Conservation (phyloP, 2,113 vertebrate genomes). For the Misgurnus anguillicaudatus region DNA sequence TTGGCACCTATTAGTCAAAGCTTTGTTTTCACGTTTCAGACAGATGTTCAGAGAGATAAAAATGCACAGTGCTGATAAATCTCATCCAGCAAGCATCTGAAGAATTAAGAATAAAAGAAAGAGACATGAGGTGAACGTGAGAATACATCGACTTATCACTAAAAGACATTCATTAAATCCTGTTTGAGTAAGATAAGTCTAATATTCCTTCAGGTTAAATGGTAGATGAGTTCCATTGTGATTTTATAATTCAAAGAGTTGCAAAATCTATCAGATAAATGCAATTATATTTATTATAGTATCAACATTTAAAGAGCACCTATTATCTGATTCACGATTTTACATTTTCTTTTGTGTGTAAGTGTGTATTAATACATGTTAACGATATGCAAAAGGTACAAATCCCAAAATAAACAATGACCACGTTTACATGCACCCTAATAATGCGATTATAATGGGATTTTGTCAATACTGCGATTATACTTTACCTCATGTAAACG, state of each 20-base stretch:
- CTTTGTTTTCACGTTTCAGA: conserved; percentile 11
- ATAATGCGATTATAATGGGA: too few relatives aligned
- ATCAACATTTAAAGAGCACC: not conserved
- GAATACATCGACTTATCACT: not conserved
- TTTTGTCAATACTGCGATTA: too few relatives aligned
- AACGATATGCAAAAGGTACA: too few relatives aligned
- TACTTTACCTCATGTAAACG: too few relatives aligned
- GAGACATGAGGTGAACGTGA: conserved; percentile 28
- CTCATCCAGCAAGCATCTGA: conserved; percentile 5
- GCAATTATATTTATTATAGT: not conserved
- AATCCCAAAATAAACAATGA: too few relatives aligned
- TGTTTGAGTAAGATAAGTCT: not conserved
- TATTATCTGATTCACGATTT: too few relatives aligned
- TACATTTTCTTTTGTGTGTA: too few relatives aligned
- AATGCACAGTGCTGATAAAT: conserved; percentile 17
- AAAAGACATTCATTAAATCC: conserved; percentile 5
- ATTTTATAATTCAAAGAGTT: not conserved
- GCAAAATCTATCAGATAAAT: conserved; percentile 10
- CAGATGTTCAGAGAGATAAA: conserved; percentile 26
- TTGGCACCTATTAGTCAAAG: conserved; percentile 39
- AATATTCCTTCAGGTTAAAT: not conserved
- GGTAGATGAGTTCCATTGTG: not conserved
- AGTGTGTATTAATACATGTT: too few relatives aligned
- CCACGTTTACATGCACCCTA: too few relatives aligned
- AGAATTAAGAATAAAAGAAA: conserved; percentile 1